Evolutionary conservation across 2,797 vertebrate genomes (phyloP).

Genomic region (Ctenopoma multispine): DNA sequence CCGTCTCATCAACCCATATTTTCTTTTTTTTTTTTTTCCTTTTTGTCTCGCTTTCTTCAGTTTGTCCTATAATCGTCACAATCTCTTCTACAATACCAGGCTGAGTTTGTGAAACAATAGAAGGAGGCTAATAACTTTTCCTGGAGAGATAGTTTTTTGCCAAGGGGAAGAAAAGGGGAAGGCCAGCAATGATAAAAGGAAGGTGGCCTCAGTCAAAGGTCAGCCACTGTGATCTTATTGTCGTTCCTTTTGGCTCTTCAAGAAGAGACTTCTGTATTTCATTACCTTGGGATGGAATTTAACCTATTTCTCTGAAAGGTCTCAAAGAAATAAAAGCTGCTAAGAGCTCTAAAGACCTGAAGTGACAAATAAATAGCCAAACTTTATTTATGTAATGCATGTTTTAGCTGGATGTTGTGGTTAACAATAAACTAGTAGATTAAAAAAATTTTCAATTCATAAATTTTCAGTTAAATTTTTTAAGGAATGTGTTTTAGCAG

Average conservation of each 20-base stretch:
- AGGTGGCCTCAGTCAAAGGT: constrained; percentile 87
- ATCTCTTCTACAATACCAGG: constrained; percentile 86
- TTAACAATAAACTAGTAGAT: neutral
- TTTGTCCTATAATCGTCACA: constrained; percentile 84
- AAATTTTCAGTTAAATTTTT: constrained; percentile 11
- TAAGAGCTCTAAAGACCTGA: constrained; percentile 65
- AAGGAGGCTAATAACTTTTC: constrained; percentile 83
- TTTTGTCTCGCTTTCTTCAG: constrained; percentile 73
- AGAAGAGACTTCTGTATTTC: constrained; percentile 86
- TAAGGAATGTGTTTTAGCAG: neutral
- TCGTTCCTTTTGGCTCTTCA: constrained; percentile 80
- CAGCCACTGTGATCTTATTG: constrained; percentile 88
- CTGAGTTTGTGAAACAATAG: constrained; percentile 87
- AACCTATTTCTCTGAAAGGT: constrained; percentile 72
- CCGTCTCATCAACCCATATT: constrained; percentile 79
- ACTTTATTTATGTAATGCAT: constrained; percentile 6
- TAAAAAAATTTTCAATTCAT: constrained; percentile 1
- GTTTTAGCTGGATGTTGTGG: constrained; percentile 7
- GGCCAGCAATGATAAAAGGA: constrained; percentile 86
- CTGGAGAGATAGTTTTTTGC: constrained; percentile 81
- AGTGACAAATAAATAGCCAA: constrained; percentile 34
- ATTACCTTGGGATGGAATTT: constrained; percentile 83
- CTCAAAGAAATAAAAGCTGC: constrained; percentile 57
- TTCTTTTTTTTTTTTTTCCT: constrained; percentile 53
- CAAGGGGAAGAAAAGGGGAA: constrained; percentile 80